These are phyloP conservation scores for Ornithoptera priamus DNA, from an alignment of 2,888 invertebrate species.

Conservation along the genomic window DNA sequence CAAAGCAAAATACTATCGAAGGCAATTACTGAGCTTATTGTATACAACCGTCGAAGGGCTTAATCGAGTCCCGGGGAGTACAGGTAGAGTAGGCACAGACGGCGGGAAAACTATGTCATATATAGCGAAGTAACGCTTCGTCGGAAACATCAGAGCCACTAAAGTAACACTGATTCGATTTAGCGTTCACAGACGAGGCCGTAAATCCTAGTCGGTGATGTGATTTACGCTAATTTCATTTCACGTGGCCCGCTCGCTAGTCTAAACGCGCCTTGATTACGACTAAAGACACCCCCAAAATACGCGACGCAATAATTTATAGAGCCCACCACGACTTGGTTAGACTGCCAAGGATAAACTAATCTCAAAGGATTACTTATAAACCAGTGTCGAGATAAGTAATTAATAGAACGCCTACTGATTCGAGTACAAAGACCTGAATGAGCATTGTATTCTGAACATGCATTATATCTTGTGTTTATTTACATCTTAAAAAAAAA, in stretches of 20 bases:
- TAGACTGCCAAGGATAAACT: slow-evolving; percentile 25
- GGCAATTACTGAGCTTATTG: slow-evolving; percentile 18
- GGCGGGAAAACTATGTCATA: slow-evolving; percentile 16
- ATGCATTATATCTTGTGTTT: neutral
- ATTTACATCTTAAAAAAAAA: neutral
- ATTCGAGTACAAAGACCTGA: neutral
- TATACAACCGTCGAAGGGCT: slow-evolving; percentile 11
- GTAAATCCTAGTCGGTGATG: slow-evolving; percentile 72
- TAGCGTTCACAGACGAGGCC: slow-evolving; percentile 56
- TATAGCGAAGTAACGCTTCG: slow-evolving; percentile 46
- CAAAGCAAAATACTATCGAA: slow-evolving; percentile 9
- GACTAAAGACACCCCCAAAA: slow-evolving; percentile 49
- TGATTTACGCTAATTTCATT: slow-evolving; percentile 79
- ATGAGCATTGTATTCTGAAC: neutral
- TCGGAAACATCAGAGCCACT: slow-evolving; percentile 60
- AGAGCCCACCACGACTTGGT: slow-evolving; percentile 32
- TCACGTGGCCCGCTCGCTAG: slow-evolving; percentile 50
- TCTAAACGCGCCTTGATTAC: slow-evolving; percentile 70
- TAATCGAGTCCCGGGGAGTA: neutral
- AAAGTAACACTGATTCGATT: slow-evolving; percentile 74
- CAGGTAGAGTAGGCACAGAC: slow-evolving; percentile 3
- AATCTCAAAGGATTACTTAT: slow-evolving; percentile 21
- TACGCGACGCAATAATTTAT: slow-evolving; percentile 42
- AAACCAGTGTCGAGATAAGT: slow-evolving; percentile 14
- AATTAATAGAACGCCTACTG: slow-evolving; percentile 22